phyloP scores from a whole-genome alignment of 53 echinoderm and acorn worm genomes.

The Patiria pectinifera region DNA sequence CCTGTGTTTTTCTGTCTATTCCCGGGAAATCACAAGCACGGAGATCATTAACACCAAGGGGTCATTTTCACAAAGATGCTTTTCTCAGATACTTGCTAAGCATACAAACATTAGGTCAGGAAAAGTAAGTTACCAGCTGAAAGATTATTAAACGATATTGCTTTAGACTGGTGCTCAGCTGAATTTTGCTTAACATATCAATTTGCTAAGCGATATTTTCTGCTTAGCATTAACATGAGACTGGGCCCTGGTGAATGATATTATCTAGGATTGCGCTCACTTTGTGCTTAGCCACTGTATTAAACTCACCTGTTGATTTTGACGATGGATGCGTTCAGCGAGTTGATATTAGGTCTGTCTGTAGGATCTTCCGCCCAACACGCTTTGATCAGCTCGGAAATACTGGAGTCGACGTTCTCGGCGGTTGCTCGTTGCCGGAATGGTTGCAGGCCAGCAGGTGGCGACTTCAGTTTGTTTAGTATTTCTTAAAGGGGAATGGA shows the following conservation, averaged over 20 bases:
- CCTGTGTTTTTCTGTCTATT: constrained; percentile 51
- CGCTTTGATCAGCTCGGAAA: constrained; percentile 23
- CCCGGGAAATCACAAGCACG: background rate
- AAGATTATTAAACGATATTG: too few relatives aligned
- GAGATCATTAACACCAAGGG: too few relatives aligned
- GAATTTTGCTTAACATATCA: too few relatives aligned
- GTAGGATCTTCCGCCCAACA: constrained; percentile 55
- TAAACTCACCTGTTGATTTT: constrained; percentile 47
- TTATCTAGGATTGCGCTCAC: too few relatives aligned
- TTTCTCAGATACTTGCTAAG: too few relatives aligned
- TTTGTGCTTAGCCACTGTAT: background rate
- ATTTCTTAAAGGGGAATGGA: constrained; percentile 17
- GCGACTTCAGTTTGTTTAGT: background rate
- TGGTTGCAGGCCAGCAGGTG: background rate
- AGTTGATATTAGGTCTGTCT: constrained; percentile 41
- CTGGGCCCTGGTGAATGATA: too few relatives aligned
- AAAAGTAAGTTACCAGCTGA: too few relatives aligned
- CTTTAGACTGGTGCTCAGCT: too few relatives aligned
- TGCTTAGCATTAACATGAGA: too few relatives aligned
- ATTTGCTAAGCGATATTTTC: too few relatives aligned
- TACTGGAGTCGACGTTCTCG: background rate
- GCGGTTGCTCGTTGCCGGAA: background rate
- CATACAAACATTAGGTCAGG: too few relatives aligned
- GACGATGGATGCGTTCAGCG: constrained; percentile 23
- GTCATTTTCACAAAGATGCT: too few relatives aligned